These are phyloP conservation scores for Machimus rusticus DNA, from an alignment of 2,888 invertebrate species.

Conservation along the genomic window DNA sequence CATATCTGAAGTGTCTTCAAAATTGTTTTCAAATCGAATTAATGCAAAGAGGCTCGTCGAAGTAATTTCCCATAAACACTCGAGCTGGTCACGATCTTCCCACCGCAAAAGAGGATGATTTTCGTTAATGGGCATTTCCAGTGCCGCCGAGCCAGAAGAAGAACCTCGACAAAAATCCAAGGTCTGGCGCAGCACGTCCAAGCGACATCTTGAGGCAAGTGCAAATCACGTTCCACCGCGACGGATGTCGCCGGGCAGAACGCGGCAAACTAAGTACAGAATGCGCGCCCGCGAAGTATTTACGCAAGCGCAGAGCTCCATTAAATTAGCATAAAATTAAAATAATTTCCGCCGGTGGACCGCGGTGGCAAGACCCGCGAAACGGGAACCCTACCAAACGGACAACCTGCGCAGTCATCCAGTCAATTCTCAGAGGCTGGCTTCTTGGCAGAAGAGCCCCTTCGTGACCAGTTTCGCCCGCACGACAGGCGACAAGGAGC, in stretches of 20 bases:
- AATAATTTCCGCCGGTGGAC: conserved; percentile 43
- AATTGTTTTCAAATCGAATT: background rate
- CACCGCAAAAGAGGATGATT: background rate
- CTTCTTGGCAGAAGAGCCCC: background rate
- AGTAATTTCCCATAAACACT: background rate
- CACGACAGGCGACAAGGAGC: conserved; percentile 18
- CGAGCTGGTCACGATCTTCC: background rate
- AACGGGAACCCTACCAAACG: background rate
- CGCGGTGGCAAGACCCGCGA: background rate
- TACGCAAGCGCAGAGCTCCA: conserved; percentile 40
- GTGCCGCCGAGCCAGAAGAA: too few species aligned
- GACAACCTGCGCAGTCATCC: background rate
- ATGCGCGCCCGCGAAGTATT: background rate
- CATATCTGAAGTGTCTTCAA: background rate
- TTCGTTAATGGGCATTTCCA: background rate
- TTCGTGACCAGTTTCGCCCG: conserved; percentile 1
- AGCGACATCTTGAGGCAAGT: background rate
- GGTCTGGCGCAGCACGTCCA: background rate
- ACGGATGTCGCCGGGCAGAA: background rate
- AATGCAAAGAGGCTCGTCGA: background rate
- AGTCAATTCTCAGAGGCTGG: background rate
- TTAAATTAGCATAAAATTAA: conserved; percentile 47
- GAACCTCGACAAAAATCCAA: background rate
- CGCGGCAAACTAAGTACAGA: background rate
- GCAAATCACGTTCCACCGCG: background rate